Conservation (phyloP, 2,797 vertebrate genomes). For the Echeneis naucrates region DNA sequence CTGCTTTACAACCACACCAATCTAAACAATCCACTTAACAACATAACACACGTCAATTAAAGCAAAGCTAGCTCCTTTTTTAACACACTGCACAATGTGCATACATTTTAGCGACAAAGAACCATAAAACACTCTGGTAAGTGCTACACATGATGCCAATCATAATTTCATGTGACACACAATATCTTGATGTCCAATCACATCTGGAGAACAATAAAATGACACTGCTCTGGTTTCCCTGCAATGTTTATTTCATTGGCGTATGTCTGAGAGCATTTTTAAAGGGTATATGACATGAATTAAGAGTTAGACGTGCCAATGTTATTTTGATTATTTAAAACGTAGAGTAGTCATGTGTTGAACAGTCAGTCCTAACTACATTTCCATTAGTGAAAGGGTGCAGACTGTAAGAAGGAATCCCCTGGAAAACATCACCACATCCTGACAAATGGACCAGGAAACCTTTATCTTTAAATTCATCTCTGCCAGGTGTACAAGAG, state of each 20-base stretch:
- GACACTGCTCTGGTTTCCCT: neutral
- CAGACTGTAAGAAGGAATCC: neutral
- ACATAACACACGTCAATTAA: conserved; percentile 1
- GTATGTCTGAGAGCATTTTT: neutral
- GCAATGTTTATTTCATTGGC: neutral
- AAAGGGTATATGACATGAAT: neutral
- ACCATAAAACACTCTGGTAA: conserved; percentile 4
- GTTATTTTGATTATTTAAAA: conserved; percentile 2
- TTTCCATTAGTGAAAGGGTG: neutral
- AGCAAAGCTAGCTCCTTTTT: neutral
- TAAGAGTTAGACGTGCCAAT: neutral
- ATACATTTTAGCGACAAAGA: conserved; percentile 2
- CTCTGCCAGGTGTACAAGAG: neutral
- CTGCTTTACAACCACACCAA: too few species aligned
- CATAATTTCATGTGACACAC: neutral
- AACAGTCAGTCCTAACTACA: neutral
- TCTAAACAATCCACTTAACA: too few species aligned
- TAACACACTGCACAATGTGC: conserved; percentile 1
- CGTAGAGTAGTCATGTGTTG: neutral
- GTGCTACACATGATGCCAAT: neutral
- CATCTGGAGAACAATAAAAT: neutral
- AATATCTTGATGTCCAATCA: neutral
- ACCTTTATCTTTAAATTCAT: neutral
- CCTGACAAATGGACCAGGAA: neutral
- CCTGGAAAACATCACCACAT: neutral